These are phyloP conservation scores for Anodontia alba DNA, from an alignment of 2,888 invertebrate genomes.

Conservation along the genomic window DNA sequence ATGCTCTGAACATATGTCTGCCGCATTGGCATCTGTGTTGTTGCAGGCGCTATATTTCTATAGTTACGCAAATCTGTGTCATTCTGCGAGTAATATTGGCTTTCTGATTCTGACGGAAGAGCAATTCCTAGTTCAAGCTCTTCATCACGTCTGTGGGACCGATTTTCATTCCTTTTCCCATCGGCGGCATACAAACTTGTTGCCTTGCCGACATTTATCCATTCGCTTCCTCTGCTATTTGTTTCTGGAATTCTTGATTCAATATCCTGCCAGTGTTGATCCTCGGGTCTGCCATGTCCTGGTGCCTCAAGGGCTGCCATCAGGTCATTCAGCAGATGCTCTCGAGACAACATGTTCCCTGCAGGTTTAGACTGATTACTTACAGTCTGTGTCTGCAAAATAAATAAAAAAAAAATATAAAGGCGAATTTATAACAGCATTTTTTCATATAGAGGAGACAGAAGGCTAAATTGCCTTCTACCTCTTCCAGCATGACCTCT, in stretches of 20 bases:
- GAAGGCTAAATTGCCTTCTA: too few relatives aligned
- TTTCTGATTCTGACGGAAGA: conserved; percentile 78
- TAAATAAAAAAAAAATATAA: not conserved
- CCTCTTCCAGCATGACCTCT: too few relatives aligned
- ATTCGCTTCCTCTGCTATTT: conserved; percentile 61
- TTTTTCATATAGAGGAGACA: too few relatives aligned
- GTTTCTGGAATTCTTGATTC: conserved; percentile 68
- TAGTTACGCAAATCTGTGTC: conserved; percentile 77
- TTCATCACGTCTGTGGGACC: conserved; percentile 69
- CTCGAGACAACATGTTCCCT: conserved; percentile 52
- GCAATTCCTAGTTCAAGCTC: conserved; percentile 74
- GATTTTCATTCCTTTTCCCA: conserved; percentile 23
- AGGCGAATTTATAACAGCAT: too few relatives aligned
- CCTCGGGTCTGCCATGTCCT: conserved; percentile 59
- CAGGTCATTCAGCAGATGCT: conserved; percentile 60
- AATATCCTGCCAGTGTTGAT: conserved; percentile 76
- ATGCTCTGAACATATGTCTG: conserved; percentile 20
- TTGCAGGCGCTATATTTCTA: conserved; percentile 47
- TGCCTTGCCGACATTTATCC: conserved; percentile 73
- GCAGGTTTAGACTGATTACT: conserved; percentile 46
- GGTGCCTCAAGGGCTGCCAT: conserved; percentile 63
- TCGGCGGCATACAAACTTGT: conserved; percentile 66
- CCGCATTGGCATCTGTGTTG: conserved; percentile 43
- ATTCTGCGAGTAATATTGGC: conserved; percentile 75
- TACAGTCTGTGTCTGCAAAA: conserved; percentile 40